Evolutionary conservation across 2,113 vertebrate genomes (phyloP), one percentile per base, ranked within the genome.

Genomic region (Aegotheles bennettii): DNA sequence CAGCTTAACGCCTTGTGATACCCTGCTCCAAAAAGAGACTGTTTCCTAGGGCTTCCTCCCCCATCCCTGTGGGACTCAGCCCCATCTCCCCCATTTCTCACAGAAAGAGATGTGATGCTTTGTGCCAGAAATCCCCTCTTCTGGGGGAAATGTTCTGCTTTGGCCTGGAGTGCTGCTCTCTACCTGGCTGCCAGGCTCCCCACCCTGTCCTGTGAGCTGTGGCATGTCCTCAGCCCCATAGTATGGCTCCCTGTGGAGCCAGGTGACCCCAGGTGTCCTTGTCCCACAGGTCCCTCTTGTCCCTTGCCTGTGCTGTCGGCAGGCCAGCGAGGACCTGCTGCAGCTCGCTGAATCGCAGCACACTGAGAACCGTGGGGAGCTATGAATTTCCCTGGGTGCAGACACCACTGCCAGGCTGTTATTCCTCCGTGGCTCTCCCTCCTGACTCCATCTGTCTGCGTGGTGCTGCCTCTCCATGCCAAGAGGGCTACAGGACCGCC

Each of bases 401-500:
- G 87, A 73, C 56, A 53, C 67, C 33, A 7, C 33, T 94, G 95
- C 94, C 95, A 78, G 93, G 90, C 91, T 95, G 96, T 95, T 92
- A 48, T 77, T 90, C 69, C 92, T 80, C 68, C 1, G 2, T 31
- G 77, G 77, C 90, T 92, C 65, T 78, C 75, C 84, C 56, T 73
- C 45, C 93, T 80, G 94, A 50, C 93, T 95, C 95, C 95, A 83
- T 85, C 91, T 70, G 11, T 89, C 92, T 92, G 82, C 84, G 2
- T 60, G 89, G 78, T 75, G 87, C 97, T 97, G 68, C 94, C 36
- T 60, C 90, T 95, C 93, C 21, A 20, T 95, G 97, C 97, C 95
- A 97, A 87, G 91, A 83, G 95, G 95, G 95, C 93, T 79, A 50
- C 12, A 50, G 96, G 95, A 92, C 96, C 88, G 71, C 97, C 94